Conservation (phyloP, 2,113 vertebrate species). For the Rhabdomys dilectus region DNA sequence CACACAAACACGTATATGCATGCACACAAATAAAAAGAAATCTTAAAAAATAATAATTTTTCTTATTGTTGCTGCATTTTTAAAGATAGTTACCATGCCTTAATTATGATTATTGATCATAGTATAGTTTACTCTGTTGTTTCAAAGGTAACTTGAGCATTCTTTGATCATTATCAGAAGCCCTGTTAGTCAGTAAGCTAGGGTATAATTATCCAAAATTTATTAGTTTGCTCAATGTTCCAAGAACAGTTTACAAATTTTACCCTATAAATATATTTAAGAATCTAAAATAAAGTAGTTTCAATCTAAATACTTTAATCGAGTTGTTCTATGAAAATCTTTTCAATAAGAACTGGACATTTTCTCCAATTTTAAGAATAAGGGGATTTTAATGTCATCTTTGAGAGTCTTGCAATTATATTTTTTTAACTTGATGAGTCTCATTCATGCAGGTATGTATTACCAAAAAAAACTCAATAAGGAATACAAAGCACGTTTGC, state of each 20-base stretch:
- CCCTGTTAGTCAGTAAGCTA: not conserved
- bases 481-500: constrained; percentile 55
- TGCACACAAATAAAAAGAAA: not conserved
- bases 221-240: not conserved
- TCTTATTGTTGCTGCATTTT: not conserved
- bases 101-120: not conserved
- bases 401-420: not conserved
- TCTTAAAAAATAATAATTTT: not conserved
- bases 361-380: not conserved
- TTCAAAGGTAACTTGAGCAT: not conserved
- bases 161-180: constrained; percentile 7
- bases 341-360: not conserved
- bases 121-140: not conserved
- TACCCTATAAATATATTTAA: not conserved
- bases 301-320: constrained; percentile 1
- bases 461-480: constrained; percentile 34
- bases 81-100: not conserved
- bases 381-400: not conserved
- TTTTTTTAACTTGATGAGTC: constrained; percentile 35
- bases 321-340: not conserved
- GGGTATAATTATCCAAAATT: not conserved
- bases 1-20: not conserved
- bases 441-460: constrained; percentile 50
- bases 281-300: not conserved
- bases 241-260: not conserved